These are phyloP conservation scores for Catocala fraxini DNA, from an alignment of 2,888 invertebrate species.

Conservation along the genomic window DNA sequence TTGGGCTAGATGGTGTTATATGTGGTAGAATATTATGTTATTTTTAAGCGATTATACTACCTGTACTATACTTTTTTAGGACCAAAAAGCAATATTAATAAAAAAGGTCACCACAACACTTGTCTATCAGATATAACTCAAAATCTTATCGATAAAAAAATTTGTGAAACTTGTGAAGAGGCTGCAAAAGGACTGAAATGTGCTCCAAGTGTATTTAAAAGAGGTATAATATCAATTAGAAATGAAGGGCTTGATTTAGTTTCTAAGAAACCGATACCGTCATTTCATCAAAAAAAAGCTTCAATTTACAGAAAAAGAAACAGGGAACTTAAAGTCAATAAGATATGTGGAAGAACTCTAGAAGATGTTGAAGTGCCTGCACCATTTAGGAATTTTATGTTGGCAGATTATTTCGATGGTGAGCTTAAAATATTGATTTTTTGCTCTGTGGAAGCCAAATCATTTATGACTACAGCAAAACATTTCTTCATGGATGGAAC, in stretches of 20 bases:
- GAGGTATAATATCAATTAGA: background rate
- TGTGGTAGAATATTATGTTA: background rate
- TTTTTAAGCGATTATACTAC: background rate
- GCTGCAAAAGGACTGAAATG: background rate
- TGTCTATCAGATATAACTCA: background rate
- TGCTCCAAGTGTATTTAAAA: background rate
- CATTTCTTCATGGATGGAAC: constrained; percentile 1
- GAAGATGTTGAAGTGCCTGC: background rate
- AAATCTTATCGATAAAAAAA: background rate
- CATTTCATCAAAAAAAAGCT: background rate
- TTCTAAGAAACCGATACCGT: background rate
- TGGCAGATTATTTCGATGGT: background rate
- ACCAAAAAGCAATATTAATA: background rate
- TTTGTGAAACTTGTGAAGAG: background rate
- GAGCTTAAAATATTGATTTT: background rate
- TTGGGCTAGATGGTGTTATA: background rate
- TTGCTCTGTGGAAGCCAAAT: background rate
- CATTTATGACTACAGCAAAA: background rate
- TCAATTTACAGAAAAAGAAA: background rate
- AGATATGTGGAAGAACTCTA: constrained; percentile 1
- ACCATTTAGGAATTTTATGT: background rate
- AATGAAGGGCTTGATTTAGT: background rate
- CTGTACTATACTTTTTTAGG: background rate
- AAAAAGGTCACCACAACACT: background rate
- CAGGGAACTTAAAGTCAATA: background rate